phyloP scores from a whole-genome alignment of 2,888 invertebrate genomes.

The Linnaemya tessellans region DNA sequence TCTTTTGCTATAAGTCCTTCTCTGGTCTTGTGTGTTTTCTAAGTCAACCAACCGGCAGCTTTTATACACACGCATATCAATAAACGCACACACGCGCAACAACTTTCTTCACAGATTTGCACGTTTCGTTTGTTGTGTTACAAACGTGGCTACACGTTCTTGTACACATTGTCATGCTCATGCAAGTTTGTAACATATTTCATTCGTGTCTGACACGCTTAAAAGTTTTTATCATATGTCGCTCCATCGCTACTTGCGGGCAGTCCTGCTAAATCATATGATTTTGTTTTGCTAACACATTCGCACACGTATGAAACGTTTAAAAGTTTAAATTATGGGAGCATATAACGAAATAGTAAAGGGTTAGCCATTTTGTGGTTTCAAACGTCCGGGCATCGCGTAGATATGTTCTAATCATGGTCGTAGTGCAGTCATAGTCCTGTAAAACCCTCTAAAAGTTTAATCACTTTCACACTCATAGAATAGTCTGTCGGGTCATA shows the following conservation, averaged over 20 bases:
- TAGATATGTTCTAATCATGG: too few species aligned
- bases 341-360: background rate
- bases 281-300: background rate
- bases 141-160: conserved; percentile 65
- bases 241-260: conserved; percentile 37
- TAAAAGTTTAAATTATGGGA: conserved; percentile 9
- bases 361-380: too few species aligned
- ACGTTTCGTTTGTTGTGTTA: conserved; percentile 55
- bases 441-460: too few species aligned
- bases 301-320: background rate
- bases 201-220: conserved; percentile 53
- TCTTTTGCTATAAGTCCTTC: background rate
- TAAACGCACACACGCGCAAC: background rate
- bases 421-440: too few species aligned
- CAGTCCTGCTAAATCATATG: conserved; percentile 31
- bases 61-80: background rate
- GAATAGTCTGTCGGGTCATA: too few species aligned
- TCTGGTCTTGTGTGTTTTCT: background rate
- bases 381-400: too few species aligned
- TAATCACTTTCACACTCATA: too few species aligned
- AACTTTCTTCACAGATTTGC: conserved; percentile 21
- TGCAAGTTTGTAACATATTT: conserved; percentile 67
- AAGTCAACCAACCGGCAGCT: background rate
- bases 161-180: conserved; percentile 68
- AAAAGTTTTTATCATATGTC: conserved; percentile 67